Conservation (phyloP, 2,113 vertebrate species). For the Vulpes lagopus region DNA sequence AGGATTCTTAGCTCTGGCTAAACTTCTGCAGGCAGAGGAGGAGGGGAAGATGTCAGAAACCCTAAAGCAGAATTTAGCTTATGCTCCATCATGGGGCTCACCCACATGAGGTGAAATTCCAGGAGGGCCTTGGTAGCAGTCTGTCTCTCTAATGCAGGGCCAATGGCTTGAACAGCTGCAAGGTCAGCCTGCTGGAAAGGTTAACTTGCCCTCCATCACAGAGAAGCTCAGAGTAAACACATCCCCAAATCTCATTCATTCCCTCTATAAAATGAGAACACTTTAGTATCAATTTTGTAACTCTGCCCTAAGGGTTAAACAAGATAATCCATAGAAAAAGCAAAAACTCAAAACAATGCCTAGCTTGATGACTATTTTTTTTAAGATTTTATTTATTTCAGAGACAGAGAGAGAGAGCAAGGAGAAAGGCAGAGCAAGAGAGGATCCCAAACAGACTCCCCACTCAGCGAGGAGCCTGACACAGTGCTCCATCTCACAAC, state of each 20-base stretch:
- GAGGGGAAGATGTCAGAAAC: neutral
- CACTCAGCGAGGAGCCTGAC: neutral
- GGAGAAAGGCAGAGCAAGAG: neutral
- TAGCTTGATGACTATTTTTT: neutral
- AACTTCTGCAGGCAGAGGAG: accelerated
- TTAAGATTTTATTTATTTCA: neutral
- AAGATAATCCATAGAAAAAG: neutral
- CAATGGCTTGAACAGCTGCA: neutral
- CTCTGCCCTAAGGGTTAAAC: neutral
- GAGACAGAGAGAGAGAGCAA: neutral
- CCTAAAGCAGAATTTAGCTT: neutral
- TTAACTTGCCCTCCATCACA: neutral
- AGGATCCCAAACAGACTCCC: neutral
- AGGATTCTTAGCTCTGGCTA: neutral
- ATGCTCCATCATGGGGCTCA: accelerated
- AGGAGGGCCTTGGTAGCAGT: neutral
- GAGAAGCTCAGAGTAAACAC: neutral
- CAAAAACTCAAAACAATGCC: neutral
- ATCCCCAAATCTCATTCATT: neutral
- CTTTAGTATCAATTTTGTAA: no score
- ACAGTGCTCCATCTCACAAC: neutral
- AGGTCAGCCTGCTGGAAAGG: neutral
- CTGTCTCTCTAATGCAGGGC: neutral
- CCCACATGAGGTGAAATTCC: accelerated
- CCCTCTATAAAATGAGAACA: accelerated